These are phyloP conservation scores for Acanthisitta chloris DNA, from an alignment of 2,113 vertebrate species.

Conservation along the genomic window DNA sequence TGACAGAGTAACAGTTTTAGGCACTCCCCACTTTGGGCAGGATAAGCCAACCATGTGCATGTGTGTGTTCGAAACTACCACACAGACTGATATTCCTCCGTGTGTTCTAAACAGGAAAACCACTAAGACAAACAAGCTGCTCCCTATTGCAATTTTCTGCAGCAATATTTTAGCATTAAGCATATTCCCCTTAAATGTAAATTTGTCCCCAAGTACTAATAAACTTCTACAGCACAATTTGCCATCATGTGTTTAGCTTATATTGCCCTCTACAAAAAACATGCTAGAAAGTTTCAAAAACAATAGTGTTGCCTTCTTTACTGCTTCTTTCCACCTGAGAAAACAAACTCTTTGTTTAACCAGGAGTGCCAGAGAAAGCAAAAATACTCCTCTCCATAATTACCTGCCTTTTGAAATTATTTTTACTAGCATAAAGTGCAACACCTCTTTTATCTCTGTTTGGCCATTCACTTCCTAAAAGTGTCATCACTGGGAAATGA, in stretches of 20 bases:
- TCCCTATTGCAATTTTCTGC: conserved; percentile 10
- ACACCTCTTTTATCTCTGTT: background rate
- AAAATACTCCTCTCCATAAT: background rate
- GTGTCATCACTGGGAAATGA: background rate
- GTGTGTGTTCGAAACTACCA: background rate
- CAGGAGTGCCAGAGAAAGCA: background rate
- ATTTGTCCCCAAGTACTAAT: background rate
- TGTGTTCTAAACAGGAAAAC: conserved; percentile 55
- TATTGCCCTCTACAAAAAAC: background rate
- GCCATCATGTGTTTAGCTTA: background rate
- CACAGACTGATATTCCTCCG: background rate
- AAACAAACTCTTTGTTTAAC: background rate
- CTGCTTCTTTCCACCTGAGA: background rate
- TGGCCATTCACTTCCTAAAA: background rate
- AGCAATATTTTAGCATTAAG: background rate
- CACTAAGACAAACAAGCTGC: conserved; percentile 8
- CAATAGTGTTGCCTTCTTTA: background rate
- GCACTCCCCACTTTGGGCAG: background rate
- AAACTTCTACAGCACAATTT: background rate
- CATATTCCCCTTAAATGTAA: background rate
- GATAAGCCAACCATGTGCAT: background rate
- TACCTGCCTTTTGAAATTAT: background rate
- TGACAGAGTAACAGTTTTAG: conserved; percentile 24
- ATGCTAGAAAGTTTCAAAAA: background rate
- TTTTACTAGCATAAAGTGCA: background rate